Conservation (phyloP, 2,113 vertebrate species). For the Psilopsiagon aurifrons region DNA sequence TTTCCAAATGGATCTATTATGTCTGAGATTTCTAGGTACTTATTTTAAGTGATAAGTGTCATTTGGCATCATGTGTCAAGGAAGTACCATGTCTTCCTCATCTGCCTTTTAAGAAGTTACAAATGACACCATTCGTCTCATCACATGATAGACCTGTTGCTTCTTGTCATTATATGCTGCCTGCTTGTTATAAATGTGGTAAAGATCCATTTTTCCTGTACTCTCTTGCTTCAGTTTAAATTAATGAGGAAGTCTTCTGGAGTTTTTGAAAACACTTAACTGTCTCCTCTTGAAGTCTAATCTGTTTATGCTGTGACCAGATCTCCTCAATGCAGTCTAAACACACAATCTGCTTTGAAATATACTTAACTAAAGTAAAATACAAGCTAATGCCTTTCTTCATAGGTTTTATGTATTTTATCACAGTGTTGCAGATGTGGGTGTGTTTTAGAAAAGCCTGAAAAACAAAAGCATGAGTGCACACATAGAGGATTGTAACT, state of each 20-base stretch:
- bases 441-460: background rate
- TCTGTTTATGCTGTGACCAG: constrained; percentile 32
- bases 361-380: background rate
- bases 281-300: constrained; percentile 2
- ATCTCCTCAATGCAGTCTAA: constrained; percentile 36
- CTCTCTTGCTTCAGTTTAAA: background rate
- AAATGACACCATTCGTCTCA: constrained; percentile 53
- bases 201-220: background rate
- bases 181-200: background rate
- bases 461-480: constrained; percentile 4
- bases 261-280: constrained; percentile 14
- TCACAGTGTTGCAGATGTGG: background rate
- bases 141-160: constrained; percentile 47
- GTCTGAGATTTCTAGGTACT: constrained; percentile 25
- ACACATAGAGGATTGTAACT: background rate
- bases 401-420: background rate
- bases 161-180: constrained; percentile 6
- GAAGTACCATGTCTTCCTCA: constrained; percentile 25
- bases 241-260: background rate
- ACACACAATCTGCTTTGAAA: constrained; percentile 23
- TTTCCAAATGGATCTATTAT: constrained; percentile 54
- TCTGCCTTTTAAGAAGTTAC: constrained; percentile 61
- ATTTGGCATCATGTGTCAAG: constrained; percentile 33
- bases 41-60: constrained; percentile 46
- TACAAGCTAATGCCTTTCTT: background rate